Conservation (phyloP, 2,888 invertebrate species). For the Apodemia duryi region DNA sequence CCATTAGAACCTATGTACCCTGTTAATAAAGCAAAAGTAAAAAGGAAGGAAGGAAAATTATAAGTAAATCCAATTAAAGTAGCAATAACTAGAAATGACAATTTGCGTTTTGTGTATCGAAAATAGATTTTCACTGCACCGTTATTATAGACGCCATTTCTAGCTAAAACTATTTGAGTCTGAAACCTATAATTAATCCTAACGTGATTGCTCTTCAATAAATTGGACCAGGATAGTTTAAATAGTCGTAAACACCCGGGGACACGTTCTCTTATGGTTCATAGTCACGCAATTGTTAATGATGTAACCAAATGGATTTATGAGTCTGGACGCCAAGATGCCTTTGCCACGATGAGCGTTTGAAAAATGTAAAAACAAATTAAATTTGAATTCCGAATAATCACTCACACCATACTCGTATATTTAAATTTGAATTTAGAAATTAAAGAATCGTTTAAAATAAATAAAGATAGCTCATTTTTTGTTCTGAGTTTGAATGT, state of each 20-base stretch:
- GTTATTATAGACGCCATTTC: slow-evolving; percentile 22
- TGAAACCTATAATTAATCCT: slow-evolving; percentile 29
- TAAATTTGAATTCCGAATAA: slow-evolving; percentile 9
- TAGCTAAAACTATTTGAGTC: slow-evolving; percentile 19
- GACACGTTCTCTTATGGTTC: slow-evolving; percentile 64
- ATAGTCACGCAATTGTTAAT: slow-evolving; percentile 70
- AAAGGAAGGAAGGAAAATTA: too few relatives aligned
- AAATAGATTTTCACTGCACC: slow-evolving; percentile 12
- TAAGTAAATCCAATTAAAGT: background rate
- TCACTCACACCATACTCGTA: background rate
- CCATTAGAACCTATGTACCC: too few relatives aligned
- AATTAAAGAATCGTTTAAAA: slow-evolving; percentile 4
- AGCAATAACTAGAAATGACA: slow-evolving; percentile 10
- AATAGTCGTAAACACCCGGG: slow-evolving; percentile 54
- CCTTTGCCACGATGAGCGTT: slow-evolving; percentile 14
- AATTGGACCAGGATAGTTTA: slow-evolving; percentile 52
- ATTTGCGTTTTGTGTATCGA: slow-evolving; percentile 16
- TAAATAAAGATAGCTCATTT: background rate
- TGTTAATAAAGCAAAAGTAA: too few relatives aligned
- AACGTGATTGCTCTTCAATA: slow-evolving; percentile 46
- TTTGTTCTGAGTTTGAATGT: slow-evolving; percentile 5
- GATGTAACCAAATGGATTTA: slow-evolving; percentile 66
- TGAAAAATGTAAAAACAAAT: slow-evolving; percentile 13
- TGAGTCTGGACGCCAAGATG: slow-evolving; percentile 33
- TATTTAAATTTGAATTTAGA: slow-evolving; percentile 8